phyloP scores from a whole-genome alignment of 2,113 vertebrate genomes.

The Sinosuthora webbiana region DNA sequence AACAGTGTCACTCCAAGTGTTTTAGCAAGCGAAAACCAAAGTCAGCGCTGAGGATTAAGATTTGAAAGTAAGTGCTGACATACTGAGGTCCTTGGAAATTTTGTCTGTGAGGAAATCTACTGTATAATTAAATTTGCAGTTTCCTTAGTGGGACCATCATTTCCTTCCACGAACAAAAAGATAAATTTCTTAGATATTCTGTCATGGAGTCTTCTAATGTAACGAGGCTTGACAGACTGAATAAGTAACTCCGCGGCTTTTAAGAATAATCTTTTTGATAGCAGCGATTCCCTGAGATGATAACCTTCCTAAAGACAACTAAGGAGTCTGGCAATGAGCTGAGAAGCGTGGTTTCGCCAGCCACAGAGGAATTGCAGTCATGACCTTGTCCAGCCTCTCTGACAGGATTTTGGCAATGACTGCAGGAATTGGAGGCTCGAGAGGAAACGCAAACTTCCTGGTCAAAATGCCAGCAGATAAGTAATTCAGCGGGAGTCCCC shows the following conservation, averaged over 20 bases:
- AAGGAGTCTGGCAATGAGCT: constrained; percentile 54
- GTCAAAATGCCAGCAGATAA: constrained; percentile 34
- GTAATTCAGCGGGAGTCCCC: constrained; percentile 12
- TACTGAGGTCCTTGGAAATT: constrained; percentile 51
- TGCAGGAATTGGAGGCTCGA: constrained; percentile 6
- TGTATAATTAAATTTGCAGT: constrained; percentile 64
- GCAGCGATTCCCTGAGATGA: constrained; percentile 60
- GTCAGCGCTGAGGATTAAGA: constrained; percentile 31
- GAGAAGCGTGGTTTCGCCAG: constrained; percentile 17
- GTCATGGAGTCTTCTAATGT: constrained; percentile 58
- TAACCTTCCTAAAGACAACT: constrained; percentile 69
- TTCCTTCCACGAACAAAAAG: constrained; percentile 53
- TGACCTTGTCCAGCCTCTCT: constrained; percentile 61
- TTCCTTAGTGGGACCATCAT: constrained; percentile 58
- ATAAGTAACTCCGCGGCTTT: constrained; percentile 61
- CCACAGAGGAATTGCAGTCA: constrained; percentile 42
- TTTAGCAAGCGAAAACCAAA: background rate
- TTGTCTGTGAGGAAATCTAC: constrained; percentile 59
- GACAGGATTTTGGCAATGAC: constrained; percentile 61
- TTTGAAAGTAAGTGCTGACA: constrained; percentile 36
- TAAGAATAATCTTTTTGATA: constrained; percentile 65
- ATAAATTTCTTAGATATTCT: constrained; percentile 65
- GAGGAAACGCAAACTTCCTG: constrained; percentile 19
- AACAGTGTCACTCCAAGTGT: background rate
- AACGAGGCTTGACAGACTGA: constrained; percentile 66